phyloP scores from a whole-genome alignment of 2,113 vertebrate species.

The Paramormyrops kingsleyae region DNA sequence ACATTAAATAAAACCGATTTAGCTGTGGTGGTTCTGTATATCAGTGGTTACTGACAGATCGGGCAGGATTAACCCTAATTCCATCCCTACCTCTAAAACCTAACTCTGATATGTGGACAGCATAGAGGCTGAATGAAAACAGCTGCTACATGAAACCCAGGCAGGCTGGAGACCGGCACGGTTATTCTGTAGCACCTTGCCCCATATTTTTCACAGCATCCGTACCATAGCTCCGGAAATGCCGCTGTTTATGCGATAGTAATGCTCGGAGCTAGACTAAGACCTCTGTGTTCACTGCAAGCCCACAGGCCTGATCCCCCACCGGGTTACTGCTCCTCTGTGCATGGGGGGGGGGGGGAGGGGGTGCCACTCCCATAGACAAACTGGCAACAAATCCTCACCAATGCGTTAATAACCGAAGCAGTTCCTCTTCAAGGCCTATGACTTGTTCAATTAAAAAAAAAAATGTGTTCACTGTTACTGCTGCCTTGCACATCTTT shows the following conservation, averaged over 20 bases:
- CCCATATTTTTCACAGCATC: not conserved
- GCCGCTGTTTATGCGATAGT: not conserved
- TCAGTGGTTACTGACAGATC: not conserved
- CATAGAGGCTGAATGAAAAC: not conserved
- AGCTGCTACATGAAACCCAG: not conserved
- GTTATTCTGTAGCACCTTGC: not conserved
- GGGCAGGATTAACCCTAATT: not conserved
- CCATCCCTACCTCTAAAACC: not conserved
- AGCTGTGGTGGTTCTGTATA: not conserved
- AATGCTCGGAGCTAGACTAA: not conserved
- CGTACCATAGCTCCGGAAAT: not conserved
- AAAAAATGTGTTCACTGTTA: not conserved
- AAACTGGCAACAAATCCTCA: not conserved
- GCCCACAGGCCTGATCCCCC: not conserved
- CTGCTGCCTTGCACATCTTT: not conserved
- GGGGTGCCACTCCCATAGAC: not conserved
- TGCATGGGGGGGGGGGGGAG: not conserved
- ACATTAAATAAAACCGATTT: not conserved
- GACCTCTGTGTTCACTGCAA: not conserved
- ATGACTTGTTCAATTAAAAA: not conserved
- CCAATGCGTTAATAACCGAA: not conserved
- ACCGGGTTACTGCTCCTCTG: not conserved
- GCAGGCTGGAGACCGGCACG: not conserved
- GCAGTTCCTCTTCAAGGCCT: not conserved
- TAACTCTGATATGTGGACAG: not conserved